phyloP scores from a whole-genome alignment of 2,888 invertebrate species.

The Halictus ligatus region DNA sequence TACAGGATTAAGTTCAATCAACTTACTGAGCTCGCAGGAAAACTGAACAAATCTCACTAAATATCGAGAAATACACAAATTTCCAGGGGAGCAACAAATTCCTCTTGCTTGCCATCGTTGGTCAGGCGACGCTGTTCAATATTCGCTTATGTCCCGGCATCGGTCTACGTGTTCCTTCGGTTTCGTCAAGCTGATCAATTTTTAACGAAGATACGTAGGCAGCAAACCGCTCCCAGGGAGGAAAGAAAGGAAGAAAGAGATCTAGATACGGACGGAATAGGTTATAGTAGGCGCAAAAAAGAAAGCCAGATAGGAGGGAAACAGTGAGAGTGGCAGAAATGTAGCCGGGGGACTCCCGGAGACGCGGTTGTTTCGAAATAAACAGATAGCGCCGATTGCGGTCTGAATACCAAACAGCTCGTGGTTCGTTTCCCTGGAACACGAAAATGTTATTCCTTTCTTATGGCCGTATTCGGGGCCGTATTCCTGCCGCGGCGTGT shows the following conservation, averaged over 20 bases:
- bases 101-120: neutral
- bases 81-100: neutral
- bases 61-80: neutral
- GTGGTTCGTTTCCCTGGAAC: conserved; percentile 65
- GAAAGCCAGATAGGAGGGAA: conserved; percentile 25
- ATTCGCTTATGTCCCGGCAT: conserved; percentile 1
- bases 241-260: conserved; percentile 22
- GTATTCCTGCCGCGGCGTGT: conserved; percentile 63
- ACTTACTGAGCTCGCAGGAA: too few species aligned
- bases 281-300: conserved; percentile 46
- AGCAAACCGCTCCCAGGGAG: neutral
- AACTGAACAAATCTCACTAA: too few species aligned
- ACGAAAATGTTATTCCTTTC: conserved; percentile 75
- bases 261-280: conserved; percentile 44
- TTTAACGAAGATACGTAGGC: conserved; percentile 75
- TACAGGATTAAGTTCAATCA: too few species aligned
- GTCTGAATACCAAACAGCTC: conserved; percentile 80
- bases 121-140: neutral
- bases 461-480: conserved; percentile 44
- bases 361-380: conserved; percentile 82
- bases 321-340: conserved; percentile 42
- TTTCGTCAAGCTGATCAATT: conserved; percentile 79
- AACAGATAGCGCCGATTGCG: conserved; percentile 82
- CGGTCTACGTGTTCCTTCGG: conserved; percentile 46
- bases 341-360: conserved; percentile 42